phyloP scores from a whole-genome alignment of 1,140 invertebrate species.

The Rhyacophila brunnea region DNA sequence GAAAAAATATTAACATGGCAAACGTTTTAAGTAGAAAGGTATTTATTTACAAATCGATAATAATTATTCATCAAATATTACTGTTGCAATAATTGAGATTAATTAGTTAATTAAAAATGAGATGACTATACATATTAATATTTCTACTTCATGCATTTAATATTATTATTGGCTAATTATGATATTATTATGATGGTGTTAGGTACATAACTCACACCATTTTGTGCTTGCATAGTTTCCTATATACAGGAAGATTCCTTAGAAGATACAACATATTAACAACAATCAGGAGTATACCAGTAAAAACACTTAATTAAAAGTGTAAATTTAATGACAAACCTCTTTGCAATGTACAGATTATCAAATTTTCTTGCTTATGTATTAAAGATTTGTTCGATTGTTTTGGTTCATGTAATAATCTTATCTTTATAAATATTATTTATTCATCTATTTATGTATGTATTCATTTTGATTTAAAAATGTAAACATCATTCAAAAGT shows the following conservation, averaged over 20 bases:
- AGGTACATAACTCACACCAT: conserved; percentile 10
- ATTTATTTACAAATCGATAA: conserved; percentile 1
- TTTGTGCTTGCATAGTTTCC: conserved; percentile 21
- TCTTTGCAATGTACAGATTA: conserved; percentile 5
- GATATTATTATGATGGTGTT: conserved; percentile 6
- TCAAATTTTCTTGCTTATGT: background rate
- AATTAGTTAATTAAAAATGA: background rate
- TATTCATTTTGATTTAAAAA: conserved; percentile 1
- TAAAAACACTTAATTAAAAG: conserved; percentile 20
- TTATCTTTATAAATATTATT: conserved; percentile 2
- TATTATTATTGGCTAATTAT: background rate
- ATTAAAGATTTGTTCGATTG: conserved; percentile 14
- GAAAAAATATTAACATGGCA: background rate
- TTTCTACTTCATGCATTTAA: background rate
- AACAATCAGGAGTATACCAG: conserved; percentile 23
- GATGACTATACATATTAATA: background rate
- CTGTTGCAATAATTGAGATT: no score
- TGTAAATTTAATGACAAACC: background rate
- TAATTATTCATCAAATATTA: no score
- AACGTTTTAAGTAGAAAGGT: background rate
- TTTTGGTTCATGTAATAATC: conserved; percentile 19
- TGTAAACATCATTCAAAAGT: conserved; percentile 25
- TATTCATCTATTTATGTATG: conserved; percentile 7
- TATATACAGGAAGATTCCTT: conserved; percentile 15
- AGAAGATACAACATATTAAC: conserved; percentile 21